Conservation (phyloP, 1,140 invertebrate species). For the Drosophila pseudoobscura region DNA sequence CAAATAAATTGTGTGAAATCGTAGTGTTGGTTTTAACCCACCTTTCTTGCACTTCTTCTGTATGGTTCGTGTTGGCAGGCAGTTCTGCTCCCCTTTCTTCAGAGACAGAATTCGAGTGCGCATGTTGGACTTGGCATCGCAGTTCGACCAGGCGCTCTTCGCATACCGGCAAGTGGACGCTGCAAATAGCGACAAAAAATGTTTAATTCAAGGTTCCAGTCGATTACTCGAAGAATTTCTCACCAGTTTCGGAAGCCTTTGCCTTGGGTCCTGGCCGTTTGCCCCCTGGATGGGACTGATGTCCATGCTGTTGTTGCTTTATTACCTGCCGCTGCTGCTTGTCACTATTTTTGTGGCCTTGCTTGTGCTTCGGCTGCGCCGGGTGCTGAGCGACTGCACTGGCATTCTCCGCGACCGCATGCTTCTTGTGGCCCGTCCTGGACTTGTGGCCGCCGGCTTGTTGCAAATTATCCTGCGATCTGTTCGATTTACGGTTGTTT, state of each 20-base stretch:
- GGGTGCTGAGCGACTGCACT: constrained; percentile 18
- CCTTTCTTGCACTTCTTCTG: constrained; percentile 96
- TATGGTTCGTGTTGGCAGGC: constrained; percentile 91
- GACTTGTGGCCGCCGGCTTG: constrained; percentile 31
- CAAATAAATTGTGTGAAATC: neutral
- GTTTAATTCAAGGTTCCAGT: neutral
- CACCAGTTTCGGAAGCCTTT: constrained; percentile 43
- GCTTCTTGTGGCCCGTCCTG: constrained; percentile 42
- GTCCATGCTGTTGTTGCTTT: constrained; percentile 48
- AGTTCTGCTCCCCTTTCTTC: constrained; percentile 91
- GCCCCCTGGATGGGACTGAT: constrained; percentile 31
- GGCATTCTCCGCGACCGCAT: neutral
- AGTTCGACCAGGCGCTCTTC: constrained; percentile 93
- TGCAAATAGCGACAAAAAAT: constrained; percentile 37
- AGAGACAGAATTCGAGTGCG: constrained; percentile 90
- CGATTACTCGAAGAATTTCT: neutral
- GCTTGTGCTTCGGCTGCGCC: constrained; percentile 36
- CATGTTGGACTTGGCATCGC: constrained; percentile 91
- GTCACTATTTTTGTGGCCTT: constrained; percentile 24
- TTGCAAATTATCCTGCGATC: constrained; percentile 41
- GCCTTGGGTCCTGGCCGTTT: constrained; percentile 40
- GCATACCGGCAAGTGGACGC: constrained; percentile 88
- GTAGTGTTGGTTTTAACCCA: constrained; percentile 78
- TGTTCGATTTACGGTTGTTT: constrained; percentile 56
- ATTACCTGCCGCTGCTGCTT: constrained; percentile 50